These are phyloP conservation scores for Gavia stellata DNA, from an alignment of 2,113 vertebrate species.

Conservation along the genomic window DNA sequence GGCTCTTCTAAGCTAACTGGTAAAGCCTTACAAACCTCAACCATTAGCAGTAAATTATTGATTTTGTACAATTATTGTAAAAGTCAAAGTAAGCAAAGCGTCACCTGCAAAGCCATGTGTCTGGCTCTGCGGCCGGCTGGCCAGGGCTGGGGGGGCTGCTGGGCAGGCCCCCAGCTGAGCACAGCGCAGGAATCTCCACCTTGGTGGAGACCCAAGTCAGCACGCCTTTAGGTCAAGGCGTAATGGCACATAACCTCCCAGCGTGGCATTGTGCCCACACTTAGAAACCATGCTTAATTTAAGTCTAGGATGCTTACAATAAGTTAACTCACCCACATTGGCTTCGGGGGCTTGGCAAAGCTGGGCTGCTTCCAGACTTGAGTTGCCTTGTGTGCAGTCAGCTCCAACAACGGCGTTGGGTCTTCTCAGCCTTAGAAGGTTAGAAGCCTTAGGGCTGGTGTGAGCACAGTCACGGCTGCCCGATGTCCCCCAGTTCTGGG, in stretches of 20 bases:
- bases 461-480: not conserved
- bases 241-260: not conserved
- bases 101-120: not conserved
- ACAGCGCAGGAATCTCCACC: not conserved
- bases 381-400: fast-evolving
- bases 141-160: not conserved
- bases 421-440: not conserved
- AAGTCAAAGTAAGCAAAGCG: not conserved
- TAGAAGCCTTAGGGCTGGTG: not conserved
- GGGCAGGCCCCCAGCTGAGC: not conserved
- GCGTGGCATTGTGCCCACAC: fast-evolving
- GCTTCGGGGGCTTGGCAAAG: not conserved
- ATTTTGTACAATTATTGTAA: not conserved
- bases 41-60: not conserved
- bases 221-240: not conserved
- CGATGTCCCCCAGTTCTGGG: not conserved
- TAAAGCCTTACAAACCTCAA: not conserved
- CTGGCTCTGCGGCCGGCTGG: fast-evolving
- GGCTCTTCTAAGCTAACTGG: not conserved
- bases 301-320: fast-evolving
- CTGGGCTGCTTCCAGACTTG: not conserved
- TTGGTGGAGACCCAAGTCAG: not conserved
- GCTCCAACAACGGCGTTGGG: fast-evolving
- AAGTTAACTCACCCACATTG: not conserved
- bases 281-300: not conserved